Evolutionary conservation across 1,140 invertebrate species (phyloP), one percentile per base, ranked within the genome.

Genomic region (Drosophila persimilis): DNA sequence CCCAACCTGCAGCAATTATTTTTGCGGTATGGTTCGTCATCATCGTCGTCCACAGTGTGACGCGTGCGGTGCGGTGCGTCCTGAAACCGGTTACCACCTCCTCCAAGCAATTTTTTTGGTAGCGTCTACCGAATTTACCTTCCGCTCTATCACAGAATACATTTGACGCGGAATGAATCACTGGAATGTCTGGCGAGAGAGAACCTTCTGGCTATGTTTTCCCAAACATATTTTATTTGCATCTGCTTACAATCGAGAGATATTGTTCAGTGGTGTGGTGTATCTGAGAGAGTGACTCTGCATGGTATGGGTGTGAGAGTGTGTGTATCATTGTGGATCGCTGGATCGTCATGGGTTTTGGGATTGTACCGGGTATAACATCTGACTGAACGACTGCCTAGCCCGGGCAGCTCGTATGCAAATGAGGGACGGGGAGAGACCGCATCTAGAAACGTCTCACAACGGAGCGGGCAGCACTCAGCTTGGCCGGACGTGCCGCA

Each of bases 401-500:
- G 47, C 9, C 20, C 13, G 5, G 47, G 57, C 69, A 65, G 70
- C 60, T 59, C 39, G 70, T 35, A 57, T 46, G 52, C 47, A 57
- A 47, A 59, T 50, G 26, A 46, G 17, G 26, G 6, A 26, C 55
- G 8, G 7, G 3, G 0, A 9, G 13, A 48, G 22, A 41, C 11
- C 17, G 20, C 31, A 5, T 58, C 50, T 81, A 86, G 77, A 72
- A 53, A 26, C 83, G 83, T 63, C 78, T 54, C 35, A 77, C 60
- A 6, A 2, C 17, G 13, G 60, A 44, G 9, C 72, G 77, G 5
- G 20, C 74, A 20, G 60, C 65, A 51, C 62, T 88, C 2, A 86
- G 59, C 47, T 86, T 86, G 50, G 83, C 83, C 15, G 83, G 83
- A 67, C 83, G 81, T 41, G 70, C 77, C 15, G 62, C 81, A 11